These are phyloP conservation scores for Otis tarda DNA, from an alignment of 2,113 vertebrate species.

Conservation along the genomic window DNA sequence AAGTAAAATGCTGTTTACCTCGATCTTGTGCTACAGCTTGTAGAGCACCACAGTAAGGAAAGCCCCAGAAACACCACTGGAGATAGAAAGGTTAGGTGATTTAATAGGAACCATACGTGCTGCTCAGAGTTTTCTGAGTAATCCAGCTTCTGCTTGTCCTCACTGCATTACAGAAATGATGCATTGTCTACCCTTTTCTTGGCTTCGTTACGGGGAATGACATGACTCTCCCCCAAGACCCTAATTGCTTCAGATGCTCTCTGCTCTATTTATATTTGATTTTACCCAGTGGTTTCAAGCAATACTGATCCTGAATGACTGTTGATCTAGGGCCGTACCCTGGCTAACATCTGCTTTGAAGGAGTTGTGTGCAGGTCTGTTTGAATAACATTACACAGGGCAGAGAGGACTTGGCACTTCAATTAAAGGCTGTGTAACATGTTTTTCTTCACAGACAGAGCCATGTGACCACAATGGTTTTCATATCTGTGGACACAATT, in stretches of 20 bases:
- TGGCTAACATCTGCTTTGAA: constrained; percentile 23
- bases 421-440: background rate
- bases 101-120: constrained; percentile 2
- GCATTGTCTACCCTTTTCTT: background rate
- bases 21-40: background rate
- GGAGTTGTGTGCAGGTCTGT: background rate
- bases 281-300: constrained; percentile 26
- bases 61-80: background rate
- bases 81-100: background rate
- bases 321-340: constrained; percentile 19
- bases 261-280: constrained; percentile 44
- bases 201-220: background rate
- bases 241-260: constrained; percentile 19
- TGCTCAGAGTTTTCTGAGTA: background rate
- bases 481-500: background rate
- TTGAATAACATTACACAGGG: constrained; percentile 11
- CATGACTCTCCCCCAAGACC: background rate
- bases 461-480: background rate
- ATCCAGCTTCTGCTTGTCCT: constrained; percentile 50
- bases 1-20: background rate
- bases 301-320: constrained; percentile 9
- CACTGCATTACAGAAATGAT: background rate
- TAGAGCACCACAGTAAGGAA: background rate
- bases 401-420: background rate
- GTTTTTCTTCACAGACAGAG: background rate